Conservation (phyloP, 2,888 invertebrate genomes). For the Rhagophthalmus giganteus region DNA sequence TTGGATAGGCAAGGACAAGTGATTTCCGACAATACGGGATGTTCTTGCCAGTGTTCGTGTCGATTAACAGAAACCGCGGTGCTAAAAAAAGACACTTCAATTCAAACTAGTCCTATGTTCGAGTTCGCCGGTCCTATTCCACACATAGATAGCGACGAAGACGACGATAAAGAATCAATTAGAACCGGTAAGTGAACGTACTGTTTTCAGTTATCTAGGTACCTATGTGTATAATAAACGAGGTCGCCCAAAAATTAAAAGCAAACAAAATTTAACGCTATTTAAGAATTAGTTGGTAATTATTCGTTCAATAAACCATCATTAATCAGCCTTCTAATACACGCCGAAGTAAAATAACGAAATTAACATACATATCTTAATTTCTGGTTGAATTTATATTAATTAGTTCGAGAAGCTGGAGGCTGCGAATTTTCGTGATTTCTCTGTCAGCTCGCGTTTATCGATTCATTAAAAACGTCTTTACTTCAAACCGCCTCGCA, state of each 20-base stretch:
- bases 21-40: conserved; percentile 37
- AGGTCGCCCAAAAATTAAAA: background rate
- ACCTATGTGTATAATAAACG: background rate
- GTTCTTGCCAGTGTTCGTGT: conserved; percentile 53
- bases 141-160: conserved; percentile 74
- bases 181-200: conserved; percentile 48
- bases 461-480: conserved; percentile 4
- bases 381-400: conserved; percentile 1
- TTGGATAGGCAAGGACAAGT: conserved; percentile 50
- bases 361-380: conserved; percentile 11
- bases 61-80: conserved; percentile 46
- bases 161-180: conserved; percentile 57
- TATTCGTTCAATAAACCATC: background rate
- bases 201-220: background rate
- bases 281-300: conserved; percentile 14
- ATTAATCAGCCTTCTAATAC: conserved; percentile 3
- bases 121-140: conserved; percentile 70
- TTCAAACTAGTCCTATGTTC: conserved; percentile 62
- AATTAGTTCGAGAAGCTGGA: background rate
- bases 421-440: background rate
- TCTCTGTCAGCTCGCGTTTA: conserved; percentile 2
- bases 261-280: conserved; percentile 7
- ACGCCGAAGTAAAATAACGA: conserved; percentile 8
- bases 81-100: conserved; percentile 53
- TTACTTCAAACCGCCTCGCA: conserved; percentile 3